Base-by-base conservation (phyloP, 2,113 vertebrate genomes). In the Malurus elegans region DNA sequence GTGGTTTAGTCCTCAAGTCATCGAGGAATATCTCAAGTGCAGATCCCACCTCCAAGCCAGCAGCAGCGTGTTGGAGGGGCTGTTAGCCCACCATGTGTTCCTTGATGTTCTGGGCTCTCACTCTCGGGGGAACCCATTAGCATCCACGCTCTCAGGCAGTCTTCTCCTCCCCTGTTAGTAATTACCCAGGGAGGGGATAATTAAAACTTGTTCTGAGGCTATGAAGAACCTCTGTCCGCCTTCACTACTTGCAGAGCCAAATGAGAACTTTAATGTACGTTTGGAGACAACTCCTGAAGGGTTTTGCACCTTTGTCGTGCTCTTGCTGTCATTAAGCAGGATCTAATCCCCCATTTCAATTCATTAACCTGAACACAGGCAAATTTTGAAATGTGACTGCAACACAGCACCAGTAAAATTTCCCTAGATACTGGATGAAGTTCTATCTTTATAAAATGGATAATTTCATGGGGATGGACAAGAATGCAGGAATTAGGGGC, bases 151-250 rank as follows among this genome's bases (percentile, higher is more conserved):
- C 66, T 48, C 40, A 88, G 85, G 82, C 82, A 88, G 16, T 61
- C 93, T 40, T 88, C 76, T 92, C 56, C 88, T 88, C 82, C 69
- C 74, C 56, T 10, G 1, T 57, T 90, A 95, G 74, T 88, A 88
- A 95, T 90, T 95, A 80, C 64, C 82, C n/a, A 84, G 92, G 67
- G 92, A 96, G 6, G 20, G 44, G 47, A 73, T 94, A 95, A 97
- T 97, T 97, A 97, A 96, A 97, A 96, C 34, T 80, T 34, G 56
- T 86, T 96, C 82, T 74, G 82, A 82, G 94, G 95, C 93, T 88
- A 90, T 67, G 79, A 90, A 88, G 65, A 91, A 92, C 92, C 79
- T 94, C 87, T 86, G 88, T 60, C 66, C 0, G 0, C 74, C 94
- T 91, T 81, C n/a, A 10, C 58, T 79, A 40, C 67, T 73, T 86